phyloP scores from a whole-genome alignment of 2,797 vertebrate species.

The Hydrocynus forskahlii region DNA sequence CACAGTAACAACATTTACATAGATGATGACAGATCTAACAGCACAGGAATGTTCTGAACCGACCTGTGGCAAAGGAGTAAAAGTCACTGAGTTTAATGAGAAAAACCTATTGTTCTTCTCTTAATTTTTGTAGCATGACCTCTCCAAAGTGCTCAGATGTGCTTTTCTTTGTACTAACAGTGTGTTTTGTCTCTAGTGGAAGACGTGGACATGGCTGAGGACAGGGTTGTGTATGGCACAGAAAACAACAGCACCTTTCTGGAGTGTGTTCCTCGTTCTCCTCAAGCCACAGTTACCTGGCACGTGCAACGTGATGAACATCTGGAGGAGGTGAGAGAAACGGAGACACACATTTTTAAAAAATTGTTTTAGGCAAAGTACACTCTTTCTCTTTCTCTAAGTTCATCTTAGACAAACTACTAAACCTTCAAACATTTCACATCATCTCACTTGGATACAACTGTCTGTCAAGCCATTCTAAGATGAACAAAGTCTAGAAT shows the following conservation, averaged over 20 bases:
- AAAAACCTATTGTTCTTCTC: too few relatives aligned
- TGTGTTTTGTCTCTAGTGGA: conserved; percentile 68
- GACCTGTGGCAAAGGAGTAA: too few relatives aligned
- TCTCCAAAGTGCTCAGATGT: too few relatives aligned
- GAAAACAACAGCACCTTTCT: conserved; percentile 96
- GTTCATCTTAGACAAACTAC: neutral
- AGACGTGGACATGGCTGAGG: conserved; percentile 74
- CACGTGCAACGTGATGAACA: conserved; percentile 82
- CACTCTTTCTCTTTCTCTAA: neutral
- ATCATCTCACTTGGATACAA: neutral
- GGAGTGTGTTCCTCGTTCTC: conserved; percentile 88
- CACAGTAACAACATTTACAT: too few relatives aligned
- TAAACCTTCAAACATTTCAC: neutral
- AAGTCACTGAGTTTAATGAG: too few relatives aligned
- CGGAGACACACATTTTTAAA: too few relatives aligned
- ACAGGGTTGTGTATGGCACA: conserved; percentile 83
- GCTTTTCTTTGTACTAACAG: neutral
- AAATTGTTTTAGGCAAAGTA: neutral
- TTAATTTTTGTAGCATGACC: too few relatives aligned
- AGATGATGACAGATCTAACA: too few relatives aligned
- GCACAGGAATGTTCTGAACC: too few relatives aligned
- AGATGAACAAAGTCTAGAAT: too few relatives aligned
- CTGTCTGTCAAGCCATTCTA: too few relatives aligned
- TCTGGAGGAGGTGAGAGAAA: conserved; percentile 84
- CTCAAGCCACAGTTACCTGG: conserved; percentile 89